These are phyloP conservation scores for Dreissena polymorpha DNA, from an alignment of 1,140 invertebrate species.

Conservation along the genomic window DNA sequence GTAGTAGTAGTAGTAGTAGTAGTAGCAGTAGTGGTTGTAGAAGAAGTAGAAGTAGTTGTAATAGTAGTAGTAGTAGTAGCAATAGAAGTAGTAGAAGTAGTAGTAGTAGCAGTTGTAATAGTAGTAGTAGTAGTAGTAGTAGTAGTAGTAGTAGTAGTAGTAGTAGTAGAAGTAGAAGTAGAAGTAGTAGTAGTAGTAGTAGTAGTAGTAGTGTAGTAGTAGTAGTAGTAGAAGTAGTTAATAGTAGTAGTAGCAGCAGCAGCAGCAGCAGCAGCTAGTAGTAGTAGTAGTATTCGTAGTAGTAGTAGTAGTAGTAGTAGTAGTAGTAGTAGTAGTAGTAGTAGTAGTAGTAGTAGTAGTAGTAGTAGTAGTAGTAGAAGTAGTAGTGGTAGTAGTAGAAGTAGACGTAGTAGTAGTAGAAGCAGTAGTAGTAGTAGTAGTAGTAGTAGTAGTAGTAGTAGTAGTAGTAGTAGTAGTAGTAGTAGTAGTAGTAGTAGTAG, in stretches of 20 bases:
- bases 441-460: conserved; percentile 16
- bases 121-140: conserved; percentile 14
- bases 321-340: not conserved
- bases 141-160: conserved; percentile 9
- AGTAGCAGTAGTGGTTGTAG: conserved; percentile 12
- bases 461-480: conserved; percentile 25
- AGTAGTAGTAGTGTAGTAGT: conserved; percentile 9
- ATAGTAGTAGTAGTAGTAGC: conserved; percentile 9
- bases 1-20: conserved; percentile 25
- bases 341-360: not conserved
- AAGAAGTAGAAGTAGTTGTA: not conserved
- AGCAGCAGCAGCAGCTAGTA: not conserved
- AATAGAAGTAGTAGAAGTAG: conserved; percentile 4
- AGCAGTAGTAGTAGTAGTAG: conserved; percentile 8
- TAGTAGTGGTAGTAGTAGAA: not conserved
- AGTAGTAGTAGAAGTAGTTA: not conserved
- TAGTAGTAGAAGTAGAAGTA: conserved; percentile 18
- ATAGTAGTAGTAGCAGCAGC: not conserved
- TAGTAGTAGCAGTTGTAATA: not conserved
- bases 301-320: conserved; percentile 19
- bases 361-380: not conserved
- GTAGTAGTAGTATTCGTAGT: conserved; percentile 18
- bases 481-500: conserved; percentile 8
- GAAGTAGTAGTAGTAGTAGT: conserved; percentile 19
- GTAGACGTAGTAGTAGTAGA: too few species aligned